Evolutionary conservation across 2,113 vertebrate genomes (phyloP).

Genomic region (Sinocyclocheilus rhinocerous): DNA sequence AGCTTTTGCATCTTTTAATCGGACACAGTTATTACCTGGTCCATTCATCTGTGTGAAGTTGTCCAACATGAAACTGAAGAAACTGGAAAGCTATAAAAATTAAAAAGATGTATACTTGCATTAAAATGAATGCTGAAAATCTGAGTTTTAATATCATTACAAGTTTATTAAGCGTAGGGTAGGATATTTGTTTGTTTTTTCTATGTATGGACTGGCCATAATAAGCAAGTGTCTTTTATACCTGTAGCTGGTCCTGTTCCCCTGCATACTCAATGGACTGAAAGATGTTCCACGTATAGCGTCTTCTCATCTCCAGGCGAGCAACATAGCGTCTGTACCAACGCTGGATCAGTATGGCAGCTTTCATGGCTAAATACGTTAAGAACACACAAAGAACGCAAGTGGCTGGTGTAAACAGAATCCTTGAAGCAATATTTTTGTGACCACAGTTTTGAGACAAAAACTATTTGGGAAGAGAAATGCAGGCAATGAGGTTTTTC

Average conservation of each 20-base stretch:
- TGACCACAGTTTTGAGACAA: slow-evolving; percentile 1
- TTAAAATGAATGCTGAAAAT: not conserved
- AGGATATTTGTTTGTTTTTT: not conserved
- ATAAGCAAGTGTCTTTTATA: slow-evolving; percentile 52
- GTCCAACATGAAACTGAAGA: slow-evolving; percentile 95
- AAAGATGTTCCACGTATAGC: slow-evolving; percentile 90
- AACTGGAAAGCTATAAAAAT: slow-evolving; percentile 84
- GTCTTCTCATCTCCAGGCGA: slow-evolving; percentile 83
- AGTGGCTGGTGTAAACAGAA: not conserved
- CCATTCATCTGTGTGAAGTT: slow-evolving; percentile 77
- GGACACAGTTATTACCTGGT: slow-evolving; percentile 74
- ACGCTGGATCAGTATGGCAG: slow-evolving; percentile 89
- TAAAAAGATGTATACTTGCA: not conserved
- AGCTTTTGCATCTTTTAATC: not conserved
- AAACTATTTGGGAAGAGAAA: not conserved
- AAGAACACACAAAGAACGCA: not conserved
- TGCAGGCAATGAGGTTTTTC: not conserved
- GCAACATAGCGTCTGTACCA: slow-evolving; percentile 92
- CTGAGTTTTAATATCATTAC: not conserved
- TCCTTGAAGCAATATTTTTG: not conserved
- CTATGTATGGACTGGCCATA: too few species aligned
- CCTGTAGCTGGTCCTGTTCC: slow-evolving; percentile 94
- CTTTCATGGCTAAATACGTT: slow-evolving; percentile 78
- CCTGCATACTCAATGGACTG: slow-evolving; percentile 94
- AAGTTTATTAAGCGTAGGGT: not conserved